These are phyloP conservation scores for Lycaena phlaeas DNA, from an alignment of 2,888 invertebrate genomes.

Conservation along the genomic window DNA sequence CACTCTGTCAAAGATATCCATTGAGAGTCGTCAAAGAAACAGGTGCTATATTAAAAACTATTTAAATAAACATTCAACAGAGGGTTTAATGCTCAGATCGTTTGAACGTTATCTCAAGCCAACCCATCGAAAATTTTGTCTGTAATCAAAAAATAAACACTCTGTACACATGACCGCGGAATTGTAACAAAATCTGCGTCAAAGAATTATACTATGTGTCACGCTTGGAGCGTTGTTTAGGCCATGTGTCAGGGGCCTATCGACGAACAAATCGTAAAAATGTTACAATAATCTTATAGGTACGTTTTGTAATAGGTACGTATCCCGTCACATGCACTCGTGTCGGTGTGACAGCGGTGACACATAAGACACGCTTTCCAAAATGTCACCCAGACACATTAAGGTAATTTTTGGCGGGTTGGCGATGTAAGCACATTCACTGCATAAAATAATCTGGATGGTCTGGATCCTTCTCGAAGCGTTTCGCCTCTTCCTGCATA, in stretches of 20 bases:
- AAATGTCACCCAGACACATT: not conserved
- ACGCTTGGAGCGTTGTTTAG: not conserved
- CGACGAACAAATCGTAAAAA: not conserved
- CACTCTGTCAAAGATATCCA: conserved; percentile 6
- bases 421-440: conserved; percentile 67
- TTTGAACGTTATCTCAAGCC: conserved; percentile 37
- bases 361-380: not conserved
- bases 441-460: conserved; percentile 98
- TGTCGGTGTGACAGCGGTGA: not conserved
- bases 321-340: not conserved
- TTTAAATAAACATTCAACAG: conserved; percentile 7
- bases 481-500: conserved; percentile 99
- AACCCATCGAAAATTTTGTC: conserved; percentile 30
- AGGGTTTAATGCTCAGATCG: conserved; percentile 41
- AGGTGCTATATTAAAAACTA: conserved; percentile 10
- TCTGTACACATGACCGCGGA: not conserved
- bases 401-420: conserved; percentile 23
- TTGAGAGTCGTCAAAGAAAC: conserved; percentile 9
- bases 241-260: not conserved
- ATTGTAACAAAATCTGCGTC: not conserved
- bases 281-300: not conserved
- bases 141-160: not conserved
- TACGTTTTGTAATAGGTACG: not conserved
- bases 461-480: conserved; percentile 97
- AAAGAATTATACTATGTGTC: conserved; percentile 4